Conservation (phyloP, 2,113 vertebrate species). For the Vimba vimba region DNA sequence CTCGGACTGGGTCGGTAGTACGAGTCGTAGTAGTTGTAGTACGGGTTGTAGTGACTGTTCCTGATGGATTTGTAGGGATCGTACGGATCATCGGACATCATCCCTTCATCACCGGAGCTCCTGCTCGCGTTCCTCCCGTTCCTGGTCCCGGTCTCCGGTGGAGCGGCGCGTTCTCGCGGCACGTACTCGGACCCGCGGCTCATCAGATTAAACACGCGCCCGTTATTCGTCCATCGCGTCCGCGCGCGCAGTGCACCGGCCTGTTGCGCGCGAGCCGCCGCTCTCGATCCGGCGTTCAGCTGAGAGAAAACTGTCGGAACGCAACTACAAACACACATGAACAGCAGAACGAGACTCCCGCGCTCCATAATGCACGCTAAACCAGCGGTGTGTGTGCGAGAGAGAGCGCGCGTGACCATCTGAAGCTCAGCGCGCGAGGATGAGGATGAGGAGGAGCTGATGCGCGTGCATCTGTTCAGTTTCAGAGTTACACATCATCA, state of each 20-base stretch:
- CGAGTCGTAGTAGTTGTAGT: slow-evolving; percentile 93
- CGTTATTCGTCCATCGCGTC: slow-evolving; percentile 89
- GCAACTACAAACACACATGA: slow-evolving; percentile 69
- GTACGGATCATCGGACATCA: slow-evolving; percentile 91
- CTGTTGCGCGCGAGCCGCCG: too few species aligned
- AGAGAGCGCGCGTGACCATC: background rate
- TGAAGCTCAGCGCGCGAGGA: background rate
- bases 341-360: slow-evolving; percentile 55
- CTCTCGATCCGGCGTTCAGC: slow-evolving; percentile 60
- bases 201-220: slow-evolving; percentile 86
- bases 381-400: background rate
- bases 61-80: slow-evolving; percentile 88
- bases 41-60: slow-evolving; percentile 91
- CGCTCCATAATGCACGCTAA: background rate
- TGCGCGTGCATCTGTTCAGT: background rate
- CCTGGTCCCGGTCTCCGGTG: slow-evolving; percentile 67
- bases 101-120: slow-evolving; percentile 74
- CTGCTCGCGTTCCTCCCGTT: slow-evolving; percentile 37
- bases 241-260: slow-evolving; percentile 75
- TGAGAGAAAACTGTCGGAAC: slow-evolving; percentile 67
- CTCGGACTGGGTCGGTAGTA: slow-evolving; percentile 79
- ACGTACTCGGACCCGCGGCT: slow-evolving; percentile 85
- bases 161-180: slow-evolving; percentile 63
- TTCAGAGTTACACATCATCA: background rate
- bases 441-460: background rate